Evolutionary conservation across 2,888 invertebrate species (phyloP).

Genomic region (Cephus rjabovi): DNA sequence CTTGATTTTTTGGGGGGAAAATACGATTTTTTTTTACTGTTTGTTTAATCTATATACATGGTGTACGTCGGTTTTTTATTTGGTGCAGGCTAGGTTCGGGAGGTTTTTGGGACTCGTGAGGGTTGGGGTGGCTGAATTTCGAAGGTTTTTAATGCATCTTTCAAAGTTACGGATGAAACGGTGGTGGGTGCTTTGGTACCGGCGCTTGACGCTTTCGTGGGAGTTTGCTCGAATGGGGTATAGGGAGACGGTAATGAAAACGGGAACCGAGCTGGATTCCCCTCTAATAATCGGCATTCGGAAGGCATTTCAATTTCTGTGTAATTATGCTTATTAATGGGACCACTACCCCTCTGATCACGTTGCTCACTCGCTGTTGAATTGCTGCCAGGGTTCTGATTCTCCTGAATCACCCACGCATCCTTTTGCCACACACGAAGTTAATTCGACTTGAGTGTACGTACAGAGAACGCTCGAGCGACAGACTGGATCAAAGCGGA

Average conservation of each 20-base stretch:
- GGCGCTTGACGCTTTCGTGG: background rate
- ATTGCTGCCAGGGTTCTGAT: background rate
- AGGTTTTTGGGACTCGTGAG: background rate
- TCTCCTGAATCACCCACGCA: background rate
- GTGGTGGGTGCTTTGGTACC: background rate
- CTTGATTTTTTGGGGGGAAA: background rate
- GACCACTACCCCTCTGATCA: constrained; percentile 29
- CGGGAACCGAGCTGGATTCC: constrained; percentile 19
- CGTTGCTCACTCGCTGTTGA: background rate
- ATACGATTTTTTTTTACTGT: background rate
- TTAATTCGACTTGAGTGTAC: background rate
- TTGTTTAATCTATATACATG: background rate
- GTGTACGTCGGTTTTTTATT: background rate
- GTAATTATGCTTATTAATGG: constrained; percentile 52
- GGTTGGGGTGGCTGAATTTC: background rate
- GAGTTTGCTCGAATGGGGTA: background rate
- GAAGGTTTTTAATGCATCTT: background rate
- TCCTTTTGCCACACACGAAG: constrained; percentile 9
- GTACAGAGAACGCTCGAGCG: background rate
- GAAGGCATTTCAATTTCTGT: constrained; percentile 47
- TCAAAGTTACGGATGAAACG: background rate
- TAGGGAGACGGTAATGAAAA: background rate
- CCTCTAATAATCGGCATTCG: constrained; percentile 44
- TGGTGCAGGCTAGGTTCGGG: rapidly evolving
- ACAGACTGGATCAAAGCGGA: background rate